Evolutionary conservation across 2,888 invertebrate genomes (phyloP), one percentile per base, ranked within the genome.

Genomic region (Pristionchus entomophagus): DNA sequence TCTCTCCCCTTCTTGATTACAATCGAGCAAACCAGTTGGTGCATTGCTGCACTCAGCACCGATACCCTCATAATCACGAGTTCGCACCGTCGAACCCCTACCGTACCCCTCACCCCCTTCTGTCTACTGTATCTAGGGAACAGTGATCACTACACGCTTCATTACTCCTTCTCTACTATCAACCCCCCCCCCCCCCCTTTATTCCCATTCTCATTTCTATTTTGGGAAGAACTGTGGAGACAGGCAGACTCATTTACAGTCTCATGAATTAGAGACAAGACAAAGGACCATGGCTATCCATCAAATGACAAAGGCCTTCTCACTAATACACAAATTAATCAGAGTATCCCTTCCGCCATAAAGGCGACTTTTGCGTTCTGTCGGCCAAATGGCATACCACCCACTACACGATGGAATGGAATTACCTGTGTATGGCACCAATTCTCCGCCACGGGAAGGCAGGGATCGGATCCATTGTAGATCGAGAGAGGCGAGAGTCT

Each of bases 361-460:
- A 56, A 56, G 56, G 5, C 56, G 56, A 56, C 56, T 22, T 56
- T 56, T 26, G n/a, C 56, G 19, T 22, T 51, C 51, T 51, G 4
- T 5, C 51, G 17, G 19, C 51, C 22, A 5, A 51, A 22, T 56
- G n/a, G 41, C 73, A 65, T 32, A 22, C 69, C 69, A 69, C 73
- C 12, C 73, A 73, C 73, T 32, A 73, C 73, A 73, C 41, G 32
- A 38, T 32, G 22, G 22, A 32, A n/a, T 38, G 69, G 22, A 73
- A 4, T 41, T 83, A 91, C 91, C 90, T 91, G 90, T 14, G 99
- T 99, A 95, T 98, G 99, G 96, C 99, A 99, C 99, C 99, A 99
- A 95, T 98, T 99, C 95, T 99, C 99, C 89, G 99, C 99, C 93
- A 98, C 97, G 94, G 99, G 98, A 94, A 91, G 88, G 53, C 89